A percentile compares a stretch with the other conserved stretches of the same genome.
These are phyloP conservation scores for Himalopsyche japonica DNA, from an alignment of 2,888 invertebrate species.

Conservation along the genomic window DNA sequence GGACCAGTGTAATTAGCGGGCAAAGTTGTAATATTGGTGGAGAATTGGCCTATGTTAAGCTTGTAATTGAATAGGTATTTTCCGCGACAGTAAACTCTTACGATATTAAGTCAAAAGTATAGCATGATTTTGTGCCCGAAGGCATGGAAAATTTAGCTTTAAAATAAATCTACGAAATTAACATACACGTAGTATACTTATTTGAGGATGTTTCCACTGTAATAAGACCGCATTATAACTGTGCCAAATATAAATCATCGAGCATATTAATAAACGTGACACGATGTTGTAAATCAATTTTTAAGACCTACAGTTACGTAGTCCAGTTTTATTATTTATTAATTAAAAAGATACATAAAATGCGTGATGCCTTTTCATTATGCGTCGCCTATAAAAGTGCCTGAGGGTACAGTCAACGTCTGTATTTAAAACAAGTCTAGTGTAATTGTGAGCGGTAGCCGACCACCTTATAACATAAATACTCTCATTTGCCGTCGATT, in stretches of 20 bases:
- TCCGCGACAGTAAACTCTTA: too few relatives aligned
- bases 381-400: background rate
- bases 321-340: background rate
- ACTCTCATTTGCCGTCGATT: slow-evolving; percentile 22
- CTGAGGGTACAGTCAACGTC: slow-evolving; percentile 12
- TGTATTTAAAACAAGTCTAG: slow-evolving; percentile 15
- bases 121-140: too few relatives aligned
- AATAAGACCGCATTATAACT: background rate
- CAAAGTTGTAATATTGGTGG: too few relatives aligned
- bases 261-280: background rate
- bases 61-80: too few relatives aligned
- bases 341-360: background rate
- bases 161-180: too few relatives aligned
- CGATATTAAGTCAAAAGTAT: too few relatives aligned
- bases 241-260: background rate
- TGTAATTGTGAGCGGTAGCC: slow-evolving; percentile 23
- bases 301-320: background rate
- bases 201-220: background rate
- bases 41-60: too few relatives aligned
- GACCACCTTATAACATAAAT: slow-evolving; percentile 15
- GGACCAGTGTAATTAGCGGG: too few relatives aligned
- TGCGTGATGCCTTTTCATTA: background rate
- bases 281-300: background rate
- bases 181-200: background rate
- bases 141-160: too few relatives aligned